Conservation (phyloP, 2,888 invertebrate species). For the Drosophila kanekoi region DNA sequence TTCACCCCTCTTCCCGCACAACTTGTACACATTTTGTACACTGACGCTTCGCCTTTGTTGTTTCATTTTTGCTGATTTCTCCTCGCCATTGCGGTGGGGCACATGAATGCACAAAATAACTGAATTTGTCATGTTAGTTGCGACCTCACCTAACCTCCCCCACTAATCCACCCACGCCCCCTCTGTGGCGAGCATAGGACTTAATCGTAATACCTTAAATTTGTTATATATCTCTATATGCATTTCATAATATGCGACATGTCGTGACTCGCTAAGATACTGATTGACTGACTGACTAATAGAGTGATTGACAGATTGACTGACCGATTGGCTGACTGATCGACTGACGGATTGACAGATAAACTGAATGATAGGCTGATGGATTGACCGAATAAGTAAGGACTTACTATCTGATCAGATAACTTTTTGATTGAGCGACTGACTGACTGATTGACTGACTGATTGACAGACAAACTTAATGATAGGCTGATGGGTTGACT, state of each 20-base stretch:
- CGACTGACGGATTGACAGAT: too few species aligned
- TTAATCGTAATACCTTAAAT: neutral
- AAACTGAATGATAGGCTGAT: too few species aligned
- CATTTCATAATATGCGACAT: too few species aligned
- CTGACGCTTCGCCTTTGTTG: conserved; percentile 48
- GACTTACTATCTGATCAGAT: neutral
- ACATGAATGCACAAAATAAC: conserved; percentile 26
- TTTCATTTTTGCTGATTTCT: conserved; percentile 58
- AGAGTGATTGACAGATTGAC: too few species aligned
- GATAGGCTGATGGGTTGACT: too few species aligned
- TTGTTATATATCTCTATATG: neutral
- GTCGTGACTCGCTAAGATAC: too few species aligned
- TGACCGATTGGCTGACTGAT: too few species aligned
- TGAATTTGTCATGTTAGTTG: conserved; percentile 43
- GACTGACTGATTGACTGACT: neutral
- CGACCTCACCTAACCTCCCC: neutral
- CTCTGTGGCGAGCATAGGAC: neutral
- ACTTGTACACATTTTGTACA: conserved; percentile 6
- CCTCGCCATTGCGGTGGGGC: neutral
- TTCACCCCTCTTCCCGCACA: neutral
- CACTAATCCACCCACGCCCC: neutral
- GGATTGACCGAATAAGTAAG: too few species aligned
- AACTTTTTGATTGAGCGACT: too few species aligned
- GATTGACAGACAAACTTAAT: too few species aligned
- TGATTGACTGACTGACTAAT: too few species aligned